Evolutionary conservation across 1,140 invertebrate species (phyloP).

Genomic region (Heterodera carotae): DNA sequence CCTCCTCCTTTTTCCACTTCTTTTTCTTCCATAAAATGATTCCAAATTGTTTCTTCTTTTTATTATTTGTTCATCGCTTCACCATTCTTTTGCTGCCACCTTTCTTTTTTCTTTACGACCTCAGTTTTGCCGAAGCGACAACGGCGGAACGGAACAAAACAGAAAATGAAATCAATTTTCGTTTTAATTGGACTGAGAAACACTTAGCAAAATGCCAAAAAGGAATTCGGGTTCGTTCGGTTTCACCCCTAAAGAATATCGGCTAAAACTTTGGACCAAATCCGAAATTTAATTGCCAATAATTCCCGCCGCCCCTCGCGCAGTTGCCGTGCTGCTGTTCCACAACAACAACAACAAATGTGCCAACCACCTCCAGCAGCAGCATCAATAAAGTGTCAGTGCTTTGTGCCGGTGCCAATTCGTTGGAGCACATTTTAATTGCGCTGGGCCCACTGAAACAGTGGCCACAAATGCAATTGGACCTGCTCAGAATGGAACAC

Average conservation of each 20-base stretch:
- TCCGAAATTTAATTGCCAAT: background rate
- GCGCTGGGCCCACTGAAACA: background rate
- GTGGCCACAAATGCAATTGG: background rate
- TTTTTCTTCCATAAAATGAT: background rate
- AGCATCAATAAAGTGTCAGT: background rate
- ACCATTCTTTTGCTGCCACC: background rate
- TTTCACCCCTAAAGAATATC: too few species aligned
- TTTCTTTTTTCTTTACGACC: background rate
- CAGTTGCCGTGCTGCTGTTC: constrained; percentile 6
- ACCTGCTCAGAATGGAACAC: constrained; percentile 11
- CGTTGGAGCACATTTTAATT: constrained; percentile 24
- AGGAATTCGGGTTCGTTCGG: background rate
- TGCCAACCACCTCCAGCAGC: too few species aligned
- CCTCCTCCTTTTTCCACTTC: too few species aligned
- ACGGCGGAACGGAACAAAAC: background rate
- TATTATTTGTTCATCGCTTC: background rate
- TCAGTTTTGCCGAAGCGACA: background rate
- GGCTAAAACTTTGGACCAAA: background rate
- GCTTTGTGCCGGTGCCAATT: constrained; percentile 8
- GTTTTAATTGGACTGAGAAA: background rate
- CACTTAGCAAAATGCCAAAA: background rate
- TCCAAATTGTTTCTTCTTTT: background rate
- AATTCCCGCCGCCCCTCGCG: background rate
- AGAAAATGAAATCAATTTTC: background rate
- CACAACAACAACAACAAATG: too few species aligned